Evolutionary conservation across 2,113 vertebrate genomes (phyloP).

Genomic region (Phyllostomus hastatus): DNA sequence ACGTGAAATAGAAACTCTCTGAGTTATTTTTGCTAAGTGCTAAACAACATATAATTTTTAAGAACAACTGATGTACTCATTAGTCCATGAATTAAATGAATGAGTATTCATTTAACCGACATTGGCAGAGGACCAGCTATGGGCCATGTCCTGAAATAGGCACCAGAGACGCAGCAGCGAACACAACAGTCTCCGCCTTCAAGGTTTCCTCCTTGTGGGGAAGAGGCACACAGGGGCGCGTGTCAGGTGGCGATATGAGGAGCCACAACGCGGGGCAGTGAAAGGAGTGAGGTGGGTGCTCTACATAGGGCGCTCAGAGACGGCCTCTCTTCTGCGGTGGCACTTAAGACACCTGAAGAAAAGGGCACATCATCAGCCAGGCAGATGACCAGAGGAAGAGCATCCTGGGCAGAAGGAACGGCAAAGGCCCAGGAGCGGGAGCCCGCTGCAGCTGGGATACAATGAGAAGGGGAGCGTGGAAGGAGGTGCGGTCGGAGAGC

Average conservation of each 20-base stretch:
- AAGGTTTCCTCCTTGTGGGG: background rate
- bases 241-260: background rate
- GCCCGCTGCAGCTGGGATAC: background rate
- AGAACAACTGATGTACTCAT: background rate
- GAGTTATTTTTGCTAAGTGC: background rate
- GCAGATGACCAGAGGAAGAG: background rate
- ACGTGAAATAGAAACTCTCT: background rate
- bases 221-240: background rate
- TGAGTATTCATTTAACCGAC: background rate
- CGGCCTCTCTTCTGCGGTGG: background rate
- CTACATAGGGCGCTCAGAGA: background rate
- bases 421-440: background rate
- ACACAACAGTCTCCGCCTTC: background rate
- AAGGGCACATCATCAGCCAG: background rate
- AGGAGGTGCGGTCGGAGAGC: background rate
- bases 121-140: background rate
- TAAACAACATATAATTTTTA: background rate
- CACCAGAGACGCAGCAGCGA: background rate
- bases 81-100: no score
- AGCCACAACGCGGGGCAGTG: background rate
- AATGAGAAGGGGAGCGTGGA: background rate
- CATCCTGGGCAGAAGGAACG: background rate
- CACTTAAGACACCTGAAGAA: background rate
- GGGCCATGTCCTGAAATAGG: background rate
- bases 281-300: background rate